phyloP scores from a whole-genome alignment of 2,113 vertebrate genomes.

The Pseudorhombus dupliciocellatus region DNA sequence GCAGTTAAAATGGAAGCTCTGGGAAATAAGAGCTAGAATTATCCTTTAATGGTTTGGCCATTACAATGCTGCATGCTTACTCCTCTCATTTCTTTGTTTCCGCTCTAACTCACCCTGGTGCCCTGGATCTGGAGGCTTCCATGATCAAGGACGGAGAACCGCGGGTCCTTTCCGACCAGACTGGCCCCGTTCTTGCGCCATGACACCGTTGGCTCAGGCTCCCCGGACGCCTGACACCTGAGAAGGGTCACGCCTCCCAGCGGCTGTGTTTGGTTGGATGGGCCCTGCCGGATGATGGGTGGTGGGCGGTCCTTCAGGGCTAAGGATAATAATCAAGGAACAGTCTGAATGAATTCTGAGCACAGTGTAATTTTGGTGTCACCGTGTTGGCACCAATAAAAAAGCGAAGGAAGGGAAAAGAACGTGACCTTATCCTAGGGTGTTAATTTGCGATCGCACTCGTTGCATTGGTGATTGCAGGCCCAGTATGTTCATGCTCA shows the following conservation, averaged over 20 bases:
- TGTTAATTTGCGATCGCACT: constrained; percentile 70
- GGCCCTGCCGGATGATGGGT: constrained; percentile 95
- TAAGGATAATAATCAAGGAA: constrained; percentile 63
- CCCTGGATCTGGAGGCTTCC: constrained; percentile 92
- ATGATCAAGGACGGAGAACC: constrained; percentile 89
- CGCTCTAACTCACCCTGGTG: constrained; percentile 82
- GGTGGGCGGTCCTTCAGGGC: constrained; percentile 94
- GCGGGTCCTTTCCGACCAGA: constrained; percentile 88
- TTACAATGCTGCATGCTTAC: background rate
- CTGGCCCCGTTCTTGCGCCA: constrained; percentile 93
- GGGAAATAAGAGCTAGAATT: background rate
- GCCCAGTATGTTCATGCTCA: constrained; percentile 47
- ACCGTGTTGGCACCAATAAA: background rate
- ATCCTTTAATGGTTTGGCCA: background rate
- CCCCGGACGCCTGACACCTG: constrained; percentile 90
- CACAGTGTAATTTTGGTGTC: constrained; percentile 41
- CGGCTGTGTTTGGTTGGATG: constrained; percentile 90
- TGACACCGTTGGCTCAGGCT: constrained; percentile 90
- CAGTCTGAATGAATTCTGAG: background rate
- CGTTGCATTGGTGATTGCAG: constrained; percentile 61
- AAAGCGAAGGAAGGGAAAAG: constrained; percentile 15
- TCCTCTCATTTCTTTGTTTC: background rate
- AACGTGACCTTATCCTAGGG: constrained; percentile 65
- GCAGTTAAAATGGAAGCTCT: background rate
- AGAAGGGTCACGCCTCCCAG: constrained; percentile 88